Conservation (phyloP, 2,113 vertebrate genomes). For the Lamprologus callipterus region DNA sequence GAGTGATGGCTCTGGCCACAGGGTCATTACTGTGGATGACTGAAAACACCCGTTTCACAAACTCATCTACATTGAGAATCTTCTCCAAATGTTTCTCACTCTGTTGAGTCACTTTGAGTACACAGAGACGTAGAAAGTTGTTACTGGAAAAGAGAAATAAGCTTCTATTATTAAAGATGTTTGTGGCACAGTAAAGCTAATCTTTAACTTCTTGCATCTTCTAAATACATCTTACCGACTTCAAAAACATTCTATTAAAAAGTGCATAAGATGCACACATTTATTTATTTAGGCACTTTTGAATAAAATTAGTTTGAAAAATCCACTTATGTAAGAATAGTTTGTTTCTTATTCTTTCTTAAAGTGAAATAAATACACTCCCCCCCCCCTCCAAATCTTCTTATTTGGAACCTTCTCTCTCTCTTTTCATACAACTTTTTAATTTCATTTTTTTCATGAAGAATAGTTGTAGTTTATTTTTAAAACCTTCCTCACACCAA, state of each 20-base stretch:
- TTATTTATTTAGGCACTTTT: neutral
- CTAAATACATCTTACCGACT: neutral
- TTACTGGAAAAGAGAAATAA: constrained; percentile 71
- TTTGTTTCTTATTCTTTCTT: neutral
- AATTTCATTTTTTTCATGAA: neutral
- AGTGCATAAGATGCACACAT: neutral
- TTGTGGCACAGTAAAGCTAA: neutral
- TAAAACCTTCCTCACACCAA: neutral
- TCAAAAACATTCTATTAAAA: neutral
- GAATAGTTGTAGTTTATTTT: neutral
- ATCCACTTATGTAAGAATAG: neutral
- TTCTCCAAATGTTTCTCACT: constrained; percentile 98
- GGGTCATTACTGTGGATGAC: constrained; percentile 98
- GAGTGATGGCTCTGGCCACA: constrained; percentile 92
- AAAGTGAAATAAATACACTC: neutral
- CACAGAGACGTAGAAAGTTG: constrained; percentile 93
- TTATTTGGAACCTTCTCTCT: neutral
- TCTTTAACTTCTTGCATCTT: neutral
- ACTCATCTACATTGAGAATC: constrained; percentile 97
- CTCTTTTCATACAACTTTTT: neutral
- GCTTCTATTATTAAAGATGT: neutral
- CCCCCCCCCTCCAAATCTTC: rapidly evolving
- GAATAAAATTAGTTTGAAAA: neutral
- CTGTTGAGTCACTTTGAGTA: constrained; percentile 96
- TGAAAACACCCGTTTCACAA: constrained; percentile 96